These are phyloP conservation scores for Nothura maculosa DNA, from an alignment of 2,797 vertebrate genomes.

Conservation along the genomic window DNA sequence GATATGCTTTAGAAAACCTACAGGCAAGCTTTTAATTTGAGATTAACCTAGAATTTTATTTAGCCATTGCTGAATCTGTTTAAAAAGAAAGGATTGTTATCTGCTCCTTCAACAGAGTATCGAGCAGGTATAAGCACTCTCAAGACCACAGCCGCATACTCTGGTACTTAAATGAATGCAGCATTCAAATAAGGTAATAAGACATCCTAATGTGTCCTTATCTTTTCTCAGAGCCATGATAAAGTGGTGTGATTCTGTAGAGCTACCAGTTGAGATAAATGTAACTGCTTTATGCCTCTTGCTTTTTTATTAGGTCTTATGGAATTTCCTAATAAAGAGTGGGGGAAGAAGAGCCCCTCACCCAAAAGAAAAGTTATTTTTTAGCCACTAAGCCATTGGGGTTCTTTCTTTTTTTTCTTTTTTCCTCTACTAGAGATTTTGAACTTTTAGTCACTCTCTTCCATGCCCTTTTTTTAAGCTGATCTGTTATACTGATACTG, in stretches of 20 bases:
- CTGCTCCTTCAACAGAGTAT: background rate
- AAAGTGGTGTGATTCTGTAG: conserved; percentile 46
- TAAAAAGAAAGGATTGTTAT: conserved; percentile 37
- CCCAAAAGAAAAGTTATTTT: background rate
- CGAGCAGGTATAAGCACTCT: conserved; percentile 49
- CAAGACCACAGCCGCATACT: conserved; percentile 26
- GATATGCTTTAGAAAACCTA: background rate
- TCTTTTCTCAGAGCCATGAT: conserved; percentile 25
- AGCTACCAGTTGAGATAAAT: conserved; percentile 50
- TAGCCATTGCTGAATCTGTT: background rate
- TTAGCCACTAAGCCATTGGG: background rate
- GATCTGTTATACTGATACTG: background rate
- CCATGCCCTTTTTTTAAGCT: background rate
- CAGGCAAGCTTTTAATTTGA: conserved; percentile 34
- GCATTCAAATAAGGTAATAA: conserved; percentile 33
- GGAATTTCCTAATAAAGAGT: background rate
- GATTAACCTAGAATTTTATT: conserved; percentile 35
- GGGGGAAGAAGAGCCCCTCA: background rate
- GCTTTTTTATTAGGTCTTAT: conserved; percentile 31
- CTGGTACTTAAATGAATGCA: conserved; percentile 14
- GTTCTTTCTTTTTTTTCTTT: background rate
- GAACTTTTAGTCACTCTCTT: background rate
- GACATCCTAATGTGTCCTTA: conserved; percentile 46
- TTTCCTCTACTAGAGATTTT: background rate
- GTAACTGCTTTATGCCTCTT: background rate